These are phyloP conservation scores for Gallinago media DNA, from an alignment of 2,113 vertebrate species.

Conservation along the genomic window DNA sequence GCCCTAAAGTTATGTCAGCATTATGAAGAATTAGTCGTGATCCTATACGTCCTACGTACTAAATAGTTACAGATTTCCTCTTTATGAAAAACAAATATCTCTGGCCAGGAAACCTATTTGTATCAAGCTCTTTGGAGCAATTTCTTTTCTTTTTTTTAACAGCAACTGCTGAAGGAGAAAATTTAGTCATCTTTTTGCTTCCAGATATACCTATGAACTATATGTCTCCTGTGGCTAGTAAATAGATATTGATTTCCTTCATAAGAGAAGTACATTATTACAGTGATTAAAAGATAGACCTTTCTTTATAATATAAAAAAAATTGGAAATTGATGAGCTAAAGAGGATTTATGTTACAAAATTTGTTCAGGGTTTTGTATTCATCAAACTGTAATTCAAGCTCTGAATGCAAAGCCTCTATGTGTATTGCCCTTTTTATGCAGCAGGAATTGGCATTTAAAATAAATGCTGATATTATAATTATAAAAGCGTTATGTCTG, in stretches of 20 bases:
- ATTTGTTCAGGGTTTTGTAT: constrained; percentile 9
- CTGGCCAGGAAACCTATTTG: background rate
- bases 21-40: background rate
- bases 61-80: background rate
- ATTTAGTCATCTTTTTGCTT: background rate
- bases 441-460: constrained; percentile 25
- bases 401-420: background rate
- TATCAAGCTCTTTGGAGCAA: background rate
- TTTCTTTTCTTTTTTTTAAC: background rate
- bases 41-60: background rate
- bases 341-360: constrained; percentile 9
- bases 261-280: constrained; percentile 26
- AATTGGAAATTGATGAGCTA: constrained; percentile 27
- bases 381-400: constrained; percentile 34
- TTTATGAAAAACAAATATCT: background rate
- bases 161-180: background rate
- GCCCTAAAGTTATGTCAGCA: background rate
- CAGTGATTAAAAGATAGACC: constrained; percentile 36
- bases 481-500: constrained; percentile 36
- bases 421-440: background rate
- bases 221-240: background rate
- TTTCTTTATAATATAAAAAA: constrained; percentile 1
- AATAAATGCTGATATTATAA: constrained; percentile 52
- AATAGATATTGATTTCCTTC: constrained; percentile 53
- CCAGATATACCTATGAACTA: background rate